Evolutionary conservation across 2,888 invertebrate genomes (phyloP).

Genomic region (Pogonocherus hispidulus): DNA sequence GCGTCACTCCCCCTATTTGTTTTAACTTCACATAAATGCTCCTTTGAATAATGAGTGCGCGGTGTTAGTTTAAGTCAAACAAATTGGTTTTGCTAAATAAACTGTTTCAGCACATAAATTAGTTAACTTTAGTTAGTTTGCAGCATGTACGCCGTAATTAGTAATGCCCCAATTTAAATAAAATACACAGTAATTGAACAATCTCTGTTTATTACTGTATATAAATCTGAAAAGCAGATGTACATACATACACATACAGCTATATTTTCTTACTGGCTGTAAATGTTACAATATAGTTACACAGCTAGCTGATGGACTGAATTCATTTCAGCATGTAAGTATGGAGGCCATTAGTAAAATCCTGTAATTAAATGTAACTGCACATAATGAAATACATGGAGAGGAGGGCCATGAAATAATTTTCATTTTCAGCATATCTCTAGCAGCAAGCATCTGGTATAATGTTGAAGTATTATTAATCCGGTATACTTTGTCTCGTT

Average conservation of each 20-base stretch:
- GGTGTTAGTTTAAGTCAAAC: conserved; percentile 25
- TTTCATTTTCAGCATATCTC: too few species aligned
- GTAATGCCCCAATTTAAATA: conserved; percentile 17
- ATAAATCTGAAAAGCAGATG: background rate
- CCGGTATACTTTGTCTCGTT: too few species aligned
- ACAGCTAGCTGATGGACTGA: background rate
- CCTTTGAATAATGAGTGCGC: conserved; percentile 18
- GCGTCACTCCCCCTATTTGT: conserved; percentile 26
- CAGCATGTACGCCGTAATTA: conserved; percentile 18
- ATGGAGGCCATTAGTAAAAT: too few species aligned
- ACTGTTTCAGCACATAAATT: conserved; percentile 29
- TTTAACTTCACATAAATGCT: conserved; percentile 27
- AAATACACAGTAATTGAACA: conserved; percentile 15
- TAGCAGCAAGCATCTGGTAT: too few species aligned
- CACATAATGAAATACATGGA: too few species aligned
- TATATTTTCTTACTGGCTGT: background rate
- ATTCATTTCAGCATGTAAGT: background rate
- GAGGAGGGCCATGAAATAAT: too few species aligned
- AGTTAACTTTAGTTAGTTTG: conserved; percentile 28
- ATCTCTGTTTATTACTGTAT: conserved; percentile 6
- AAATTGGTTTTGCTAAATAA: conserved; percentile 29
- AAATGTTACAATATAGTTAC: background rate
- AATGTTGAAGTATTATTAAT: too few species aligned
- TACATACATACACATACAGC: background rate
- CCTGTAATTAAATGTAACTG: too few species aligned